Evolutionary conservation across 2,797 vertebrate genomes (phyloP).

Genomic region (Labroides dimidiatus): DNA sequence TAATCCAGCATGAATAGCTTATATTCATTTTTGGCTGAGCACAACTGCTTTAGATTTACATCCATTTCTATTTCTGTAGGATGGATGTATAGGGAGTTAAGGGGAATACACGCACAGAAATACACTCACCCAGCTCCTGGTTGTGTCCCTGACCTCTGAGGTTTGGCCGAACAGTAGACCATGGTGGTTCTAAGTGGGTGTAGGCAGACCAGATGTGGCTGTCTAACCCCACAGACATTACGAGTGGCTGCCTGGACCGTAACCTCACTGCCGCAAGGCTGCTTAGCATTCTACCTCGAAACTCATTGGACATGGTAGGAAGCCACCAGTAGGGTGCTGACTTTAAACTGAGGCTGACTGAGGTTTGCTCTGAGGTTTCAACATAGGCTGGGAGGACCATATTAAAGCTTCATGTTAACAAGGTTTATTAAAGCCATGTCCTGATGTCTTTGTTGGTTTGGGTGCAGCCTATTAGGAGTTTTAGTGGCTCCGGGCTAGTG

Average conservation of each 20-base stretch:
- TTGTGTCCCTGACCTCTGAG: constrained; percentile 71
- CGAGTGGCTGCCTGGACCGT: constrained; percentile 70
- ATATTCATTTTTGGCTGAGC: constrained; percentile 34
- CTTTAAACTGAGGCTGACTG: constrained; percentile 50
- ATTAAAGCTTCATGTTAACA: constrained; percentile 49
- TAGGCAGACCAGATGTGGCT: constrained; percentile 75
- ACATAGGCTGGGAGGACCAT: constrained; percentile 18
- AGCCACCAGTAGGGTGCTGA: constrained; percentile 48
- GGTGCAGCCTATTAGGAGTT: constrained; percentile 50
- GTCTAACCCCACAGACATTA: constrained; percentile 65
- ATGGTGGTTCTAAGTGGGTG: constrained; percentile 63
- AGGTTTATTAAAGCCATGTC: constrained; percentile 60
- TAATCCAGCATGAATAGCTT: constrained; percentile 39
- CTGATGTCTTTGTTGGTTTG: constrained; percentile 51
- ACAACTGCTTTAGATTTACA: constrained; percentile 48
- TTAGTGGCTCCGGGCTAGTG: constrained; percentile 48
- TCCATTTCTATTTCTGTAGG: constrained; percentile 44
- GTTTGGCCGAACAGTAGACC: constrained; percentile 72
- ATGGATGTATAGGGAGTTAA: constrained; percentile 27
- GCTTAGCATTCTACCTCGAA: constrained; percentile 51
- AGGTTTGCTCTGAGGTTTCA: constrained; percentile 60
- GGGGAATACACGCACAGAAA: constrained; percentile 16
- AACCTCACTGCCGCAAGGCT: constrained; percentile 54
- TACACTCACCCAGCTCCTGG: constrained; percentile 37
- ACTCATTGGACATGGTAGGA: constrained; percentile 53